Base-by-base conservation (phyloP, 1,140 invertebrate species). In the Mactra quadrangularis region DNA sequence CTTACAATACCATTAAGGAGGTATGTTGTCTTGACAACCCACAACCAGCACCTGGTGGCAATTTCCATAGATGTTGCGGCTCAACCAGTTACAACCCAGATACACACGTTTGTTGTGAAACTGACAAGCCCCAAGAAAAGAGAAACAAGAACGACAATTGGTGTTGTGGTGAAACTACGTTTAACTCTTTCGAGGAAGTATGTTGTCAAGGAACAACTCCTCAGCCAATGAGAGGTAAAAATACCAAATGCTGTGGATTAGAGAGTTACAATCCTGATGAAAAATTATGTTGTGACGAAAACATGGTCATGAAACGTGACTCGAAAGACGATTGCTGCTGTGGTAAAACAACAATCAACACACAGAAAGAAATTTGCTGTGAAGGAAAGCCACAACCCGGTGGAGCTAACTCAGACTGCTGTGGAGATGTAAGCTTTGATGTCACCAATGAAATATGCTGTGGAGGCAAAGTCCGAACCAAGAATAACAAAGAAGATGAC, bases 121-220 rank as follows among this genome's bases (percentile, higher is more conserved):
- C 53, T 25, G 60, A 74, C 22, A 75, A 57, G 33, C 79, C 71
- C 19, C 31, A 55, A 15, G 41, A 62, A n/a, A 82, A 82, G 53
- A n/a, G 45, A n/a, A 45, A 82, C 33, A 50, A 60, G 17, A 55
- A 74, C 3, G 79, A 82, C 64, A 75, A 82, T 29, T 82, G 79
- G 79, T 82, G 79, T 53, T 82, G 79, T 55, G 79, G 79, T 25
- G n/a, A 52, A 7, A 75, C 70, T 27, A 82, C 79, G n/a, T 82
- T 82, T 55, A 50, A 82, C 53, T 74, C 79, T 3, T 55, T 74
- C 47, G 66, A 52, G 9, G 79, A 82, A 75, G 79, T 82, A 53
- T 82, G 79, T 55, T 82, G 79, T 33, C 57, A 82, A 22, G 79
- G 79, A 17, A 75, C 45, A 41, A 75, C 60, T 47, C 71, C 70